Base-by-base conservation (phyloP, 1,140 invertebrate genomes). In the Ceratitis capitata region DNA sequence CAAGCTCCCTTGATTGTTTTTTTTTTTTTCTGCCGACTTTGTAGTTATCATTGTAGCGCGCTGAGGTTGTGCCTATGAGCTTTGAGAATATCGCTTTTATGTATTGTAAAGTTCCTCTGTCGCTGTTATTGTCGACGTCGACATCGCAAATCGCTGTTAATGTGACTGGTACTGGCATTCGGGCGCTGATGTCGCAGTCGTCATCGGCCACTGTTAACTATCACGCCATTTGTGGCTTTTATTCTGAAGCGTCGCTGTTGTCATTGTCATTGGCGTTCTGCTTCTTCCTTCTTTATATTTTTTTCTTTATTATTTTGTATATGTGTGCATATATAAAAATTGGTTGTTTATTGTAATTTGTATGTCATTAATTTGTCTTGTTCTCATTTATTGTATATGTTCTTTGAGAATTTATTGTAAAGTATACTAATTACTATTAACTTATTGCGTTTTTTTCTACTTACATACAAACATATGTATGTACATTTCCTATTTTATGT, bases 301-400 rank as follows among this genome's bases (percentile, higher is more conserved):
- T n/a, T n/a, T n/a, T n/a, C n/a, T n/a, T n/a, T n/a, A n/a, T n/a
- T n/a, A n/a, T n/a, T n/a, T n/a, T n/a, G n/a, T n/a, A n/a, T n/a
- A n/a, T n/a, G n/a, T n/a, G n/a, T n/a, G n/a, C n/a, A n/a, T n/a
- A n/a, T n/a, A n/a, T n/a, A n/a, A n/a, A n/a, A n/a, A n/a, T n/a
- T n/a, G n/a, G n/a, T 56, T 56, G n/a, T 56, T 56, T n/a, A 56
- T 56, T 56, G 51, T 56, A n/a, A n/a, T 56, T 56, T n/a, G 23
- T 56, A 56, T 86, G 86, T 83, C 86, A 86, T 86, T 86, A 86
- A 85, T 87, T 84, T 87, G 86, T 87, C 85, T 84, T 87, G 85
- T 47, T n/a, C n/a, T 23, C 51, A 23, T n/a, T 14, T n/a, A 56
- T 56, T 56, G 4, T 56, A n/a, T n/a, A n/a, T 23, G 51, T 9